Evolutionary conservation across 2,888 invertebrate species (phyloP).

Genomic region (Cabera pusaria): DNA sequence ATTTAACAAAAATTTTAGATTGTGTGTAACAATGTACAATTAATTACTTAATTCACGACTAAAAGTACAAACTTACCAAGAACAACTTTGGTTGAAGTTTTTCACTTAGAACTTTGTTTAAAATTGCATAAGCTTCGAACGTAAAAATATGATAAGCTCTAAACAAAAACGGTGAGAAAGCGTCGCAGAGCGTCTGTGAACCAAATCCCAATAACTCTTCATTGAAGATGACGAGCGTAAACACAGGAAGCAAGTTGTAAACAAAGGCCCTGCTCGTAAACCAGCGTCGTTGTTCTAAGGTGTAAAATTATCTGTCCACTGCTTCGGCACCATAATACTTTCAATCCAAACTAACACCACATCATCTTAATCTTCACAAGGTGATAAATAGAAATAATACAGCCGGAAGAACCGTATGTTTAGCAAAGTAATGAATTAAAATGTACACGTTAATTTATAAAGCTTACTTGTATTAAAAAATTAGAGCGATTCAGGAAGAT

Average conservation of each 20-base stretch:
- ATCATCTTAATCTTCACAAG: constrained; percentile 43
- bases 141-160: constrained; percentile 7
- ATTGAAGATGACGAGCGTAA: constrained; percentile 61
- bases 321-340: constrained; percentile 40
- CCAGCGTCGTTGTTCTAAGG: constrained; percentile 36
- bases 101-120: constrained; percentile 20
- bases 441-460: constrained; percentile 46
- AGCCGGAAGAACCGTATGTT: constrained; percentile 62
- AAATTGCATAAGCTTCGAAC: too few species aligned
- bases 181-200: constrained; percentile 29
- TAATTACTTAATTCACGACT: too few species aligned
- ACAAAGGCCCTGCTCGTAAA: constrained; percentile 67
- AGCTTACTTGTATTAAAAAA: constrained; percentile 56
- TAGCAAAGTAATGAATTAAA: constrained; percentile 65
- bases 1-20: too few species aligned
- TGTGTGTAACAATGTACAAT: too few species aligned
- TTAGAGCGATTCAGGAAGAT: constrained; percentile 47
- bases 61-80: too few species aligned
- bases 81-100: too few species aligned
- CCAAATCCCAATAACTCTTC: constrained; percentile 48
- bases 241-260: constrained; percentile 76
- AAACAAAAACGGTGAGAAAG: constrained; percentile 17
- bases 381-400: constrained; percentile 55
- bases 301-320: constrained; percentile 43
- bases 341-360: constrained; percentile 39